Conservation (phyloP, 1,140 invertebrate species). For the Calycopis cecrops region DNA sequence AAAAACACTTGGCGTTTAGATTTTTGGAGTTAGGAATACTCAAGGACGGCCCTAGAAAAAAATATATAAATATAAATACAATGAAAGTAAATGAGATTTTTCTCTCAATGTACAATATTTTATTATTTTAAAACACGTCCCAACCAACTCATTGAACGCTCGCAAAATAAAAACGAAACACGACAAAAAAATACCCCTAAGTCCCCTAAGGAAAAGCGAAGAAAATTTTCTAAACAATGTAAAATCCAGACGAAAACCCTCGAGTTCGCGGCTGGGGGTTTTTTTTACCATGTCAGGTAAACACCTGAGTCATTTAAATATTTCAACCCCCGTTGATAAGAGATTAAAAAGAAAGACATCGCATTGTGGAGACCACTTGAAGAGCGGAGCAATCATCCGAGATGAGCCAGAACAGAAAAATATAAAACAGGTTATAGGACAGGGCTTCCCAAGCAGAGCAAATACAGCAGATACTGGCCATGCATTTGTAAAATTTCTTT, state of each 20-base stretch:
- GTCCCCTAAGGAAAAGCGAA: neutral
- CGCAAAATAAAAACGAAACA: too few relatives aligned
- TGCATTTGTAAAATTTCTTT: too few relatives aligned
- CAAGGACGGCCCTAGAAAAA: too few relatives aligned
- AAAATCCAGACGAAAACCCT: slow-evolving; percentile 6
- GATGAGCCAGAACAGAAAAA: slow-evolving; percentile 31
- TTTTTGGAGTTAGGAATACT: too few relatives aligned
- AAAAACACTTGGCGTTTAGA: too few relatives aligned
- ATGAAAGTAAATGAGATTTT: too few relatives aligned
- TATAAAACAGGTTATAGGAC: slow-evolving; percentile 18
- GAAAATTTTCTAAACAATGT: slow-evolving; percentile 11
- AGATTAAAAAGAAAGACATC: slow-evolving; percentile 47
- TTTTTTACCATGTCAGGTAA: slow-evolving; percentile 13
- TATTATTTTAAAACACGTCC: slow-evolving; percentile 47
- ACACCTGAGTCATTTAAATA: slow-evolving; percentile 42
- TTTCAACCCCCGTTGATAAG: slow-evolving; percentile 35
- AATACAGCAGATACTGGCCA: too few relatives aligned
- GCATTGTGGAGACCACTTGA: slow-evolving; percentile 41
- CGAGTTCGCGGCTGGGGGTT: neutral
- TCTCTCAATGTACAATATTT: slow-evolving; percentile 36
- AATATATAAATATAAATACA: slow-evolving; percentile 32
- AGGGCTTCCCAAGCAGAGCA: too few relatives aligned
- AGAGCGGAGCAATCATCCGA: slow-evolving; percentile 39
- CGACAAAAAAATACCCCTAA: too few relatives aligned
- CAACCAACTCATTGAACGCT: too few relatives aligned